Percentiles rank a stretch among this genome's conserved stretches.
These are phyloP conservation scores for Aromia moschata DNA, from an alignment of 2,888 invertebrate genomes.

Conservation along the genomic window DNA sequence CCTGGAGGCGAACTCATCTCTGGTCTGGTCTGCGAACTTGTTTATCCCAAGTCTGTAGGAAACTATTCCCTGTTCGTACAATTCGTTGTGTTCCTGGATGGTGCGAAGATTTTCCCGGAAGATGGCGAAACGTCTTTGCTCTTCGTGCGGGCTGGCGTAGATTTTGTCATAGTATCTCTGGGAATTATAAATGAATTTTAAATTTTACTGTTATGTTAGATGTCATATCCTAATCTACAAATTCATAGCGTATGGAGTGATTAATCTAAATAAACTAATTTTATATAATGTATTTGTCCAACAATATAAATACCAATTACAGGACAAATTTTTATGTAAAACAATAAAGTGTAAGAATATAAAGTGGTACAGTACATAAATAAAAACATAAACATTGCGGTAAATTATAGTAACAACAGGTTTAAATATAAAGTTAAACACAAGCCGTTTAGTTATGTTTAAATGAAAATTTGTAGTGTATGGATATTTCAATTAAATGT, in stretches of 20 bases:
- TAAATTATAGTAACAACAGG: too few relatives aligned
- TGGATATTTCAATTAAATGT: too few relatives aligned
- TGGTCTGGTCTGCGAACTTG: slow-evolving; percentile 60
- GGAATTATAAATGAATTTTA: neutral
- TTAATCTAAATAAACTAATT: too few relatives aligned
- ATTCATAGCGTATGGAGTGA: too few relatives aligned
- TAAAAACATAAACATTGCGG: too few relatives aligned
- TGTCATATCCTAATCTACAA: neutral
- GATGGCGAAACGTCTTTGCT: neutral
- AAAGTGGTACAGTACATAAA: too few relatives aligned
- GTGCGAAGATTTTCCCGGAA: slow-evolving; percentile 12
- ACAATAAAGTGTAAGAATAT: too few relatives aligned
- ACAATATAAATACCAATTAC: neutral
- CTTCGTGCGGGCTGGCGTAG: neutral
- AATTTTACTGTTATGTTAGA: neutral
- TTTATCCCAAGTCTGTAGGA: slow-evolving; percentile 23
- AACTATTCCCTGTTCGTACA: slow-evolving; percentile 21
- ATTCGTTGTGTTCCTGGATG: slow-evolving; percentile 27
- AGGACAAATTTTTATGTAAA: too few relatives aligned
- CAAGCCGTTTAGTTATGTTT: too few relatives aligned
- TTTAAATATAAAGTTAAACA: too few relatives aligned
- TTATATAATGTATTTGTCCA: neutral
- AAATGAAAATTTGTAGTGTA: too few relatives aligned
- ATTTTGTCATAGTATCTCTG: neutral
- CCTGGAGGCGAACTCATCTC: neutral